Evolutionary conservation across 2,888 invertebrate genomes (phyloP), one percentile per base, ranked within the genome.

Genomic region (Drosophila atripex): DNA sequence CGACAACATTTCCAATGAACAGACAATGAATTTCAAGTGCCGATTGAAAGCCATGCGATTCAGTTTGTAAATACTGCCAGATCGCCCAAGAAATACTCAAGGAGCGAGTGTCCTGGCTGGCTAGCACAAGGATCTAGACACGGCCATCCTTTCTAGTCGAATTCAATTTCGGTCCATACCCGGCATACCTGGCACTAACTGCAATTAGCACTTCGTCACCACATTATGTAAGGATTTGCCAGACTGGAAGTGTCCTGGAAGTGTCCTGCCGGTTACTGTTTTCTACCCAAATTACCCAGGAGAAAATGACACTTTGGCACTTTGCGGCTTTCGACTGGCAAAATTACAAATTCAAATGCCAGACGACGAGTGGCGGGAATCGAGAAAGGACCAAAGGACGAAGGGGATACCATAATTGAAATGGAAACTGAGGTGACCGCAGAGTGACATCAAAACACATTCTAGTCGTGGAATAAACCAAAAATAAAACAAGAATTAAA

Each of bases 11-110:
- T 38, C 16, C 47, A 30, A 54, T n/a, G n/a, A n/a, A 59, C 71
- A 68, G 66, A 58, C 80, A 77, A 75, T 84, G 80, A 75, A 80
- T 80, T 80, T 72, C 60, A 77, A 80, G 59, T 80, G 75, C 54
- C 72, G 70, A n/a, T n/a, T n/a, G 61, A 64, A 54, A 51, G 18
- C 46, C 16, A 60, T 56, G 39, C 28, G 47, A 56, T 41, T 11
- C 56, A 41, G 47, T 56, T 30, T 18, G 41, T 8, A 14, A 30
- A 21, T 12, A 11, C 16, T 14, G 3, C 2, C 5, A 3, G 21
- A 23, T 14, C 14, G 3, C 23, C 12, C 11, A 11, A 16, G 5
- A 12, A 4, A 12, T 2, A 8, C 9, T 23, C 18, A 16, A 18
- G 28, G 28, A 11, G 12, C 32, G 0, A n/a, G 11, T n/a, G 18